A percentile compares a stretch with the other conserved stretches of the same genome.
phyloP scores from a whole-genome alignment of 1,140 invertebrate species.

The Pachypsylla venusta region DNA sequence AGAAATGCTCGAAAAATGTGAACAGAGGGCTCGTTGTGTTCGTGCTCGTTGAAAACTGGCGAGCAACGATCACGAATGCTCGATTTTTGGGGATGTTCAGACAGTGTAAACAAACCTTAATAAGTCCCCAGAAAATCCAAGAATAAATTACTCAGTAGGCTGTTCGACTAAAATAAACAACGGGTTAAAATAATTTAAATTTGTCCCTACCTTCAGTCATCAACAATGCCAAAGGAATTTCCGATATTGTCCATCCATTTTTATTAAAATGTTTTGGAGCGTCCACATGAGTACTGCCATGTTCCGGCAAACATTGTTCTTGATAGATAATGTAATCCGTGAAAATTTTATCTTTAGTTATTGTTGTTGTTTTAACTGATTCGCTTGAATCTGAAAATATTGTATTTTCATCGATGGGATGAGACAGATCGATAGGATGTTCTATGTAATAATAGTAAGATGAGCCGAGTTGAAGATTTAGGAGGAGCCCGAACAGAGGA shows the following conservation, averaged over 20 bases:
- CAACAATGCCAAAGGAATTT: conserved; percentile 32
- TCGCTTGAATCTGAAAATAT: conserved; percentile 5
- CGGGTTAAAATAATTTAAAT: too few relatives aligned
- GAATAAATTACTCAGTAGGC: too few relatives aligned
- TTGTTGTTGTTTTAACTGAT: neutral
- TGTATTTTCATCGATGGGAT: neutral
- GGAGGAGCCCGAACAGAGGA: too few relatives aligned
- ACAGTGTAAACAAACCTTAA: too few relatives aligned
- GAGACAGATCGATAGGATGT: neutral
- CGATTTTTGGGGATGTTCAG: too few relatives aligned
- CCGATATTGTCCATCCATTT: conserved; percentile 28
- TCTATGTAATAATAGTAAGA: conserved; percentile 5
- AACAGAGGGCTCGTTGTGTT: too few relatives aligned
- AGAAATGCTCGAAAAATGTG: too few relatives aligned
- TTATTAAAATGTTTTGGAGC: conserved; percentile 34
- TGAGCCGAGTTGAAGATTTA: too few relatives aligned
- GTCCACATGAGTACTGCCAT: conserved; percentile 35
- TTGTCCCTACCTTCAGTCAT: conserved; percentile 27
- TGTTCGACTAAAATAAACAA: too few relatives aligned
- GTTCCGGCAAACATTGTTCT: conserved; percentile 25
- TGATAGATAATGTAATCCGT: neutral
- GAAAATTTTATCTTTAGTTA: neutral
- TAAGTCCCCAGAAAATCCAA: too few relatives aligned
- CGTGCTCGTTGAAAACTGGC: too few relatives aligned
- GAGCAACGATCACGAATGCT: too few relatives aligned